Evolutionary conservation across 2,113 vertebrate genomes (phyloP).

Genomic region (Benitochromis conjunctus): DNA sequence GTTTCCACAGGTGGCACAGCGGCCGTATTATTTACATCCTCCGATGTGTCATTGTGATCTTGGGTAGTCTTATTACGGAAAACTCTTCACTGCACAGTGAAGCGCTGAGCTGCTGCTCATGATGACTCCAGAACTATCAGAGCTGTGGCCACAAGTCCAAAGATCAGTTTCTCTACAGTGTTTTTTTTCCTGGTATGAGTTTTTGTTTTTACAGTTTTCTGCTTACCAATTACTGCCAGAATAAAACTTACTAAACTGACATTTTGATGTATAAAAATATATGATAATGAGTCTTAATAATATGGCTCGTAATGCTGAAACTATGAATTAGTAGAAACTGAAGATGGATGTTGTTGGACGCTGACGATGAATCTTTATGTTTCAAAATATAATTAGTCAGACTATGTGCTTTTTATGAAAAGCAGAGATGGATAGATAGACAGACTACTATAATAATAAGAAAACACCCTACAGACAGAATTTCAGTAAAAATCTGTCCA

Average conservation of each 20-base stretch:
- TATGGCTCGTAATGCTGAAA: no score
- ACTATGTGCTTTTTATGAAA: background rate
- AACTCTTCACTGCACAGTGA: background rate
- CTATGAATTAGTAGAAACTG: no score
- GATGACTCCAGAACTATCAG: background rate
- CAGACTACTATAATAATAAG: background rate
- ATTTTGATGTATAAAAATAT: background rate
- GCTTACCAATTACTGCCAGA: background rate
- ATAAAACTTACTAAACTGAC: background rate
- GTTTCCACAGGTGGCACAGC: background rate
- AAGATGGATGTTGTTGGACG: no score
- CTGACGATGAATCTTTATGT: no score
- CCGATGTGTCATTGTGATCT: background rate
- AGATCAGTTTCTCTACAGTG: background rate
- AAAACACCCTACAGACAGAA: background rate
- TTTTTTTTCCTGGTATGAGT: background rate
- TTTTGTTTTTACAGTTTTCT: background rate
- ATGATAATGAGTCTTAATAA: no score
- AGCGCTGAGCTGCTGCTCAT: background rate
- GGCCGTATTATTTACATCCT: background rate
- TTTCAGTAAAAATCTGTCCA: background rate
- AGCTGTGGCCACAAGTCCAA: background rate
- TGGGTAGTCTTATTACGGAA: background rate
- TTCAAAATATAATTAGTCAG: no score
- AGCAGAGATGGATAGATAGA: rapidly evolving